Base-by-base conservation (phyloP, 2,797 vertebrate species). In the Eupleurogrammus muticus region DNA sequence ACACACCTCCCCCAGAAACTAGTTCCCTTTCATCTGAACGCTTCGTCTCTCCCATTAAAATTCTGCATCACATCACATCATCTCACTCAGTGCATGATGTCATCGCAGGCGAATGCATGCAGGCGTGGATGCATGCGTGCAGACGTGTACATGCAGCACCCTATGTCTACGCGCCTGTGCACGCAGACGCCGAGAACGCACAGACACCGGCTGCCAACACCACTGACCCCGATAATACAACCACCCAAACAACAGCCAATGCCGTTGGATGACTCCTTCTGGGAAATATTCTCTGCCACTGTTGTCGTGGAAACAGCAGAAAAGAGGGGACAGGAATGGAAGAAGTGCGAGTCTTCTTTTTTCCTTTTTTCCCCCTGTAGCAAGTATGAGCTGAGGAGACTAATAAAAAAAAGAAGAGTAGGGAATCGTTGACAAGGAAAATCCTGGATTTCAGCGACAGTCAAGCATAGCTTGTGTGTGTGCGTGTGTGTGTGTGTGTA, bases 301-400 rank as follows among this genome's bases (percentile, higher is more conserved):
- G 93, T 93, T 91, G 93, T 92, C 91, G 79, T 93, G 90, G 93
- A 93, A 92, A 94, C 90, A 88, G 90, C 79, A 85, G 89, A 87
- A 74, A 82, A 82, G 77, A 54, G 1, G 58, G 70, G 66, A 75
- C 64, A 71, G 71, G 80, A 70, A 82, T 66, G 75, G 77, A 85
- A 84, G 73, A 83, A 78, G 66, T 85, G 77, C 20, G 73, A 85
- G 51, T 79, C 38, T 34, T 56, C 11, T 47, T 69, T 64, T 64
- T 70, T 67, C 72, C 76, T 51, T 71, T 35, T 35, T 35, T 57
- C 6, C 28, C 40, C 16, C 24, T 28, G 55, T 70, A 65, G 49
- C 63, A 74, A 55, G 23, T 58, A 58, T 9, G 57, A 84, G 66
- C 16, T 13, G 65, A 55, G 49, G 61, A 49, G 71, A 19, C 11